Evolutionary conservation across 1,140 invertebrate genomes (phyloP).

Genomic region (Pseudomyrmex cubaensis): DNA sequence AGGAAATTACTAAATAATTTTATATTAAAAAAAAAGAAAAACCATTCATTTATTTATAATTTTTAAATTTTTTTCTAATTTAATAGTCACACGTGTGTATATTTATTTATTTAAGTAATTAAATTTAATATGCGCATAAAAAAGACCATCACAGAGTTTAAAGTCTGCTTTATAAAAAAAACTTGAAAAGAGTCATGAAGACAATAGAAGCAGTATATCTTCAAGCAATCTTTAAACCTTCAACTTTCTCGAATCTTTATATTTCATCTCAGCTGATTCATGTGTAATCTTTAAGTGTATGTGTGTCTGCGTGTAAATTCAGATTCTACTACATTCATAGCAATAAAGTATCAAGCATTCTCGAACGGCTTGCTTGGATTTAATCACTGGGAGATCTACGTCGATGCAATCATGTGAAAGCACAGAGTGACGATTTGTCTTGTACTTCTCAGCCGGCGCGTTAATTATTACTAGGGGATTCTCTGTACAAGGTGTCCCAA

Average conservation of each 20-base stretch:
- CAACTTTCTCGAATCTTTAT: constrained; percentile 40
- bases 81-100: background rate
- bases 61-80: background rate
- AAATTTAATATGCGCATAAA: constrained; percentile 12
- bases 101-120: background rate
- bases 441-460: background rate
- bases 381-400: constrained; percentile 31
- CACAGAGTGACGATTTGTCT: constrained; percentile 27
- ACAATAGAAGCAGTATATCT: constrained; percentile 27
- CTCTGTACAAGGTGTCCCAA: background rate
- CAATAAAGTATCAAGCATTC: constrained; percentile 20
- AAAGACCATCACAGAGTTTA: background rate
- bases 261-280: background rate
- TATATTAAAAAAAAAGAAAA: too few species aligned
- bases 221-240: constrained; percentile 30
- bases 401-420: constrained; percentile 25
- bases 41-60: background rate
- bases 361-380: background rate
- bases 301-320: background rate
- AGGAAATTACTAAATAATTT: too few species aligned
- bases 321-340: background rate
- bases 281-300: background rate
- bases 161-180: background rate
- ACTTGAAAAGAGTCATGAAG: constrained; percentile 13
- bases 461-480: constrained; percentile 21